These are phyloP conservation scores for Diorhabda carinulata DNA, from an alignment of 1,140 invertebrate genomes.

Conservation along the genomic window DNA sequence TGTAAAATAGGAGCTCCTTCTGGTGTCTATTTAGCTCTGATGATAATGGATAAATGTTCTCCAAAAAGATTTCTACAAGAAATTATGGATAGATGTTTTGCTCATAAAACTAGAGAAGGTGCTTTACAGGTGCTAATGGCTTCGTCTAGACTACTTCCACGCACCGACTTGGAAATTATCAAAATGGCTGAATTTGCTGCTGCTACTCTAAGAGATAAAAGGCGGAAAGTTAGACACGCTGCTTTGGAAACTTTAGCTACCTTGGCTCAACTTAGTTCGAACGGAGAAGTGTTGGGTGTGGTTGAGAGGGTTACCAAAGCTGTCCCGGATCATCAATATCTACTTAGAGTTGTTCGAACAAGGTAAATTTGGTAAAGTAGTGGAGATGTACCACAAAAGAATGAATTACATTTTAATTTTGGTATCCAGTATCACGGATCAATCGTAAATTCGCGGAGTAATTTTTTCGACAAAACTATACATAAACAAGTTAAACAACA, in stretches of 20 bases:
- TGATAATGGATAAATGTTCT: constrained; percentile 62
- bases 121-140: constrained; percentile 73
- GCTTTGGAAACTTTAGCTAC: constrained; percentile 77
- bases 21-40: constrained; percentile 56
- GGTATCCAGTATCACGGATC: too few relatives aligned
- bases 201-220: constrained; percentile 61
- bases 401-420: too few relatives aligned
- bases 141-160: constrained; percentile 72
- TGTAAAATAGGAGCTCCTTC: constrained; percentile 58
- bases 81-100: constrained; percentile 25
- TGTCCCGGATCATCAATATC: constrained; percentile 46
- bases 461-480: too few relatives aligned
- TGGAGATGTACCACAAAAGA: not conserved
- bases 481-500: too few relatives aligned
- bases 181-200: constrained; percentile 57
- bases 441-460: too few relatives aligned
- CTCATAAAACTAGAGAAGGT: constrained; percentile 31
- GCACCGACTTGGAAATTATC: constrained; percentile 71
- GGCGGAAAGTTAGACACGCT: constrained; percentile 71
- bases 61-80: constrained; percentile 54
- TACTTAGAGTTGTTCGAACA: constrained; percentile 53
- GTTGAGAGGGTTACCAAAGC: constrained; percentile 49
- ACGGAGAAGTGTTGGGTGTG: constrained; percentile 50
- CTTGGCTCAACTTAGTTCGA: constrained; percentile 67
- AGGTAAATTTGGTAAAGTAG: constrained; percentile 36